A percentile compares a stretch with the other conserved stretches of the same genome.
Conservation (phyloP, 2,797 vertebrate species). For the Alectoris magna region DNA sequence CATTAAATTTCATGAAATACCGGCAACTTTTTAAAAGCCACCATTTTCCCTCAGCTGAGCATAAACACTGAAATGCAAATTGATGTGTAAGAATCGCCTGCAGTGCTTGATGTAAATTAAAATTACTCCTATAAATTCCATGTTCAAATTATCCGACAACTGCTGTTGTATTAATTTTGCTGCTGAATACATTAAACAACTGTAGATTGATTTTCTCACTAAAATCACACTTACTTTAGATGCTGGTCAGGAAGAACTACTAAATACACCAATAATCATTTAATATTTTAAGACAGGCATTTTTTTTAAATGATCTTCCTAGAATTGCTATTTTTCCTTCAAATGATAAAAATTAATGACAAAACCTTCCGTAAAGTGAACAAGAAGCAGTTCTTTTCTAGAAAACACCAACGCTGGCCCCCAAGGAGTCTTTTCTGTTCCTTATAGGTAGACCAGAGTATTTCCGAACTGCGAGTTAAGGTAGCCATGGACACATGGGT, state of each 20-base stretch:
- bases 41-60: neutral
- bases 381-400: neutral
- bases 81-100: slow-evolving; percentile 44
- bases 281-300: slow-evolving; percentile 51
- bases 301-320: neutral
- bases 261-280: slow-evolving; percentile 29
- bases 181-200: slow-evolving; percentile 56
- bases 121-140: slow-evolving; percentile 57
- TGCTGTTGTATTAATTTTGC: slow-evolving; percentile 54
- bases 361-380: neutral
- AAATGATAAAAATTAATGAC: neutral
- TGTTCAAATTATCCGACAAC: slow-evolving; percentile 64
- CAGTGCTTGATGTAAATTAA: slow-evolving; percentile 61
- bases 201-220: slow-evolving; percentile 61
- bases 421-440: neutral
- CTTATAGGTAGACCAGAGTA: neutral
- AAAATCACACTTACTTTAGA: slow-evolving; percentile 57
- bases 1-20: neutral
- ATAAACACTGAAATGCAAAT: slow-evolving; percentile 58
- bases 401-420: neutral
- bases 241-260: slow-evolving; percentile 33
- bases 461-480: neutral
- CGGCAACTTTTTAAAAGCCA: neutral
- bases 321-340: neutral
- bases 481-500: fast-evolving